Percentiles rank a stretch among this genome's conserved stretches.
phyloP scores from a whole-genome alignment of 2,888 invertebrate genomes.

The Portevinia maculata region DNA sequence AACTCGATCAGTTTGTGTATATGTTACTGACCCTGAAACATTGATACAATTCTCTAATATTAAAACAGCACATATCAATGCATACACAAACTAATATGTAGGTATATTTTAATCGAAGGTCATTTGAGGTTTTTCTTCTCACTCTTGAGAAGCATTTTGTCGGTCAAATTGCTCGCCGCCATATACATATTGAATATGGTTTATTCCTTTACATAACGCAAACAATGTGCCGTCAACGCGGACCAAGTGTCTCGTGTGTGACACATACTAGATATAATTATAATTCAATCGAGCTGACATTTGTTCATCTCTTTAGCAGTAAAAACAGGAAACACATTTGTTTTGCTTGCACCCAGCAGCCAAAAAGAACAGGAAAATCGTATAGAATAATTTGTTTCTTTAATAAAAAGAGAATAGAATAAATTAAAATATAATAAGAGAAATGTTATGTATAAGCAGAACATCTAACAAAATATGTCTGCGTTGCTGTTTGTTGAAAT shows the following conservation, averaged over 20 bases:
- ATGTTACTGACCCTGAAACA: conserved; percentile 61
- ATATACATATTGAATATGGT: conserved; percentile 6
- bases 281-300: conserved; percentile 29
- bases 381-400: neutral
- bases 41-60: conserved; percentile 65
- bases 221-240: neutral
- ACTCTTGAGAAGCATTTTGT: conserved; percentile 39
- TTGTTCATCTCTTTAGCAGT: conserved; percentile 5
- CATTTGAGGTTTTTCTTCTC: conserved; percentile 53
- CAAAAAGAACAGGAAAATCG: neutral
- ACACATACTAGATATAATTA: conserved; percentile 55
- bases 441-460: too few species aligned
- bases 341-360: neutral
- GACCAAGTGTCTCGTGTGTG: conserved; percentile 42
- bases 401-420: conserved; percentile 4
- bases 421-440: conserved; percentile 1
- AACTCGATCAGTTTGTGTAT: conserved; percentile 29
- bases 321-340: conserved; percentile 48
- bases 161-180: conserved; percentile 44
- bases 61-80: conserved; percentile 39
- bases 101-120: conserved; percentile 63
- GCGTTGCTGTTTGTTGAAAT: neutral
- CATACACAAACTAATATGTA: conserved; percentile 21
- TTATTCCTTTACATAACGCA: conserved; percentile 29
- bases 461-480: conserved; percentile 8